phyloP scores from a whole-genome alignment of 2,113 vertebrate species.

The Mesoclemmys tuberculata region DNA sequence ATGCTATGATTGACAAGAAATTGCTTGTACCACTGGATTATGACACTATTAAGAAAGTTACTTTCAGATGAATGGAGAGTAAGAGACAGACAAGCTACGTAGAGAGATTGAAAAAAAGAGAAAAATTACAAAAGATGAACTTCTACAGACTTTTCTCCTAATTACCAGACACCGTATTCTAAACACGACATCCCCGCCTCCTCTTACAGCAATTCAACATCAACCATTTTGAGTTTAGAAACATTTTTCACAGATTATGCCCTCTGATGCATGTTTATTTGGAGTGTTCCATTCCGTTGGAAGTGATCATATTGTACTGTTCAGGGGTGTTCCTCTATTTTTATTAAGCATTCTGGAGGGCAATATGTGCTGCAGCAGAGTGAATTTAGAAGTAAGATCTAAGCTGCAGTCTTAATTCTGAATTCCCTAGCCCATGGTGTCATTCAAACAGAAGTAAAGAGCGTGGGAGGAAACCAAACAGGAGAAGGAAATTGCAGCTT shows the following conservation, averaged over 20 bases:
- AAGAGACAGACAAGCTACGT: neutral
- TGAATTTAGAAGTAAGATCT: neutral
- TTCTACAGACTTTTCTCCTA: neutral
- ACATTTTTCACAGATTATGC: neutral
- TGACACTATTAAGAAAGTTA: neutral
- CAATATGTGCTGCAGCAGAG: constrained; percentile 3
- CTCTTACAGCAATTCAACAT: neutral
- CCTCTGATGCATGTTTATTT: neutral
- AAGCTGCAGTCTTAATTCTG: constrained; percentile 40
- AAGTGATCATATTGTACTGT: neutral
- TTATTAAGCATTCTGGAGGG: neutral
- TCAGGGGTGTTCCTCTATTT: neutral
- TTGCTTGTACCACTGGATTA: neutral
- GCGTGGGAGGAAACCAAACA: constrained; percentile 47
- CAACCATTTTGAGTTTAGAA: neutral
- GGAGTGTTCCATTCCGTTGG: neutral
- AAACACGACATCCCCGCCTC: neutral
- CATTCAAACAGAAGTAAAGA: constrained; percentile 53
- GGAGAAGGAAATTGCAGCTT: constrained; percentile 24
- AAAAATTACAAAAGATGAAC: neutral
- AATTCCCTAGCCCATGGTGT: constrained; percentile 38
- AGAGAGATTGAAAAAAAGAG: neutral
- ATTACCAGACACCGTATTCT: neutral
- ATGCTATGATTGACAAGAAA: constrained; percentile 5
- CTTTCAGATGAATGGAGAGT: constrained; percentile 4